These are phyloP conservation scores for Jacana jacana DNA, from an alignment of 2,113 vertebrate genomes.

Conservation along the genomic window DNA sequence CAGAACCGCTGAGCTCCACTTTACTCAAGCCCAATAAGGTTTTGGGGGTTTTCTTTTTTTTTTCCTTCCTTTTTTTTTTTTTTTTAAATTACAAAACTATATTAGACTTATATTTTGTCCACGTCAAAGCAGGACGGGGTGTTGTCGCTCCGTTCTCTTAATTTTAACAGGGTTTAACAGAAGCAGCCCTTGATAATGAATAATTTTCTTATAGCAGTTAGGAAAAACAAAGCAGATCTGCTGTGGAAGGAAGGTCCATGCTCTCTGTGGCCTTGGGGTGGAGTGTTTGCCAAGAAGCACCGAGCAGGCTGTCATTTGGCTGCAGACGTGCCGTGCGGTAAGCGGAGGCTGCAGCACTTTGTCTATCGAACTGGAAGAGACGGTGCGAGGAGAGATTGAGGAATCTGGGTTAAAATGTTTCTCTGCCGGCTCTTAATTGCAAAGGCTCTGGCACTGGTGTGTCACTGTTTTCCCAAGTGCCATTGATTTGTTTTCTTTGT, in stretches of 20 bases:
- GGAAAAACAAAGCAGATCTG: background rate
- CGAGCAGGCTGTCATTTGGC: background rate
- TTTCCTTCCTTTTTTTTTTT: too few species aligned
- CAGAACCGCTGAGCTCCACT: constrained; percentile 32
- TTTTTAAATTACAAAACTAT: background rate
- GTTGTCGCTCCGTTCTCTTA: background rate
- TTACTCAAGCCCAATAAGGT: background rate
- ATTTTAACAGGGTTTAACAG: background rate
- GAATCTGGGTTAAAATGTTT: background rate
- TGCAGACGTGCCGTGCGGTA: background rate
- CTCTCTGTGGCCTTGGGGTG: background rate
- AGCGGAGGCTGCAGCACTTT: background rate
- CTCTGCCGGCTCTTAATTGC: background rate
- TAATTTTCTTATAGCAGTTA: background rate
- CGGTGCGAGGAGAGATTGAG: background rate
- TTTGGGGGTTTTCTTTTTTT: too few species aligned
- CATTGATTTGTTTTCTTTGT: background rate
- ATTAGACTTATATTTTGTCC: background rate
- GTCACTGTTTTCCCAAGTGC: background rate
- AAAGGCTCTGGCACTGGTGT: background rate
- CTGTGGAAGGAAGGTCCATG: background rate
- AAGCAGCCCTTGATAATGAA: background rate
- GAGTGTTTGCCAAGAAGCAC: background rate
- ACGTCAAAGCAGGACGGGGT: background rate
- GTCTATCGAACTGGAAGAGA: background rate